Conservation (phyloP, 2,113 vertebrate genomes). For the Candoia aspera region DNA sequence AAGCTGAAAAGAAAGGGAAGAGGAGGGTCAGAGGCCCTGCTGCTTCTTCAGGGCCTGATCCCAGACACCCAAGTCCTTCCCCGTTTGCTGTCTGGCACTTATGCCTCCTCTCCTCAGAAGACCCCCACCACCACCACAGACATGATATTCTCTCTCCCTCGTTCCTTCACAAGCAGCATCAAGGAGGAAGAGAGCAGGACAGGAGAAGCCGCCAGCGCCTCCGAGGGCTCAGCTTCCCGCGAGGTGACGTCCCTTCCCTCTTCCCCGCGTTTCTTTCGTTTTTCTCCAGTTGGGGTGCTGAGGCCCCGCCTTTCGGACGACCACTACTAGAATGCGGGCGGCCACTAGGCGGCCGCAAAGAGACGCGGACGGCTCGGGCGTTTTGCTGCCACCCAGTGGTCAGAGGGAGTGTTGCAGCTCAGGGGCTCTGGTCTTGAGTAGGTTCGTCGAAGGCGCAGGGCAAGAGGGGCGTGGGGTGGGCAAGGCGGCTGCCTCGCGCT, state of each 20-base stretch:
- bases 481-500: not conserved
- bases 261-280: not conserved
- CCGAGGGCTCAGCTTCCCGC: not conserved
- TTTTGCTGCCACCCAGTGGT: not conserved
- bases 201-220: not conserved
- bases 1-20: no score
- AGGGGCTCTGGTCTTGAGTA: not conserved
- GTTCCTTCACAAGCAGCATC: not conserved
- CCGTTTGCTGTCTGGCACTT: no score
- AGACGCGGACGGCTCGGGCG: not conserved
- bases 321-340: not conserved
- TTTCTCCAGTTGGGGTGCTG: not conserved
- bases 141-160: not conserved
- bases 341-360: not conserved
- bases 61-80: no score
- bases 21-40: no score
- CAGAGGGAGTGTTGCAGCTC: not conserved
- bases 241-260: not conserved
- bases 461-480: not conserved
- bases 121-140: no score
- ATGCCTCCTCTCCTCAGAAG: no score
- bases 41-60: no score
- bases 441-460: no score
- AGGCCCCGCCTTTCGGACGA: not conserved
- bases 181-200: not conserved